A percentile compares a stretch with the other conserved stretches of the same genome.
Evolutionary conservation across 2,888 invertebrate species (phyloP).

Genomic region (Muschampia plurimacula): DNA sequence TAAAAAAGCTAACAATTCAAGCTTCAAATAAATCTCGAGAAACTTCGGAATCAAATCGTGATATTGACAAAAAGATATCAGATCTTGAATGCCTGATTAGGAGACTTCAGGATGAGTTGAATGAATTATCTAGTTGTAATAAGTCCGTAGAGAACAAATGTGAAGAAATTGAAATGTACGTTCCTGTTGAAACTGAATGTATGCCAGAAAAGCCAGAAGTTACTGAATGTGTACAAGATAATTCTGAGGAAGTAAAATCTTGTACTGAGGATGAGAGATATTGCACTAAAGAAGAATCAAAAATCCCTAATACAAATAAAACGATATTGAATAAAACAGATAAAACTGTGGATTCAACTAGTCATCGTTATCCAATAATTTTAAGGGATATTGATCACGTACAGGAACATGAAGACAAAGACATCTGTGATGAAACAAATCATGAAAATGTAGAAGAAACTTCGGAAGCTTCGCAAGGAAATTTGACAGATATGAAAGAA

Average conservation of each 20-base stretch:
- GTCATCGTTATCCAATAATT: constrained; percentile 26
- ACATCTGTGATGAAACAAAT: neutral
- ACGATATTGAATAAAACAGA: constrained; percentile 1
- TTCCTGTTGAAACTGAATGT: constrained; percentile 14
- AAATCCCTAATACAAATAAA: neutral
- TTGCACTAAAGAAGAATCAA: neutral
- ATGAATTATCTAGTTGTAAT: constrained; percentile 51
- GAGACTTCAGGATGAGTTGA: constrained; percentile 63
- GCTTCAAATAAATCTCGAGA: constrained; percentile 43
- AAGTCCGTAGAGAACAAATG: constrained; percentile 13
- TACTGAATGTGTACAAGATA: constrained; percentile 6
- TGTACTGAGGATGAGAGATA: constrained; percentile 9
- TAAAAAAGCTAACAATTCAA: constrained; percentile 50
- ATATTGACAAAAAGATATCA: constrained; percentile 63
- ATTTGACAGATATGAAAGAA: neutral
- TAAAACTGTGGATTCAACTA: neutral
- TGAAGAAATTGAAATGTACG: constrained; percentile 10
- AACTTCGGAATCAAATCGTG: constrained; percentile 40
- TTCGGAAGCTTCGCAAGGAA: neutral
- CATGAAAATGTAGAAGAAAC: neutral
- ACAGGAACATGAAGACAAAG: constrained; percentile 3
- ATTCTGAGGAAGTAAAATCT: constrained; percentile 19
- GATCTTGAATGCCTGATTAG: constrained; percentile 60
- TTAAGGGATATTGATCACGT: constrained; percentile 30
- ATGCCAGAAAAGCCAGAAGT: constrained; percentile 11